Conservation (phyloP, 2,113 vertebrate species). For the Centropus unirufus region DNA sequence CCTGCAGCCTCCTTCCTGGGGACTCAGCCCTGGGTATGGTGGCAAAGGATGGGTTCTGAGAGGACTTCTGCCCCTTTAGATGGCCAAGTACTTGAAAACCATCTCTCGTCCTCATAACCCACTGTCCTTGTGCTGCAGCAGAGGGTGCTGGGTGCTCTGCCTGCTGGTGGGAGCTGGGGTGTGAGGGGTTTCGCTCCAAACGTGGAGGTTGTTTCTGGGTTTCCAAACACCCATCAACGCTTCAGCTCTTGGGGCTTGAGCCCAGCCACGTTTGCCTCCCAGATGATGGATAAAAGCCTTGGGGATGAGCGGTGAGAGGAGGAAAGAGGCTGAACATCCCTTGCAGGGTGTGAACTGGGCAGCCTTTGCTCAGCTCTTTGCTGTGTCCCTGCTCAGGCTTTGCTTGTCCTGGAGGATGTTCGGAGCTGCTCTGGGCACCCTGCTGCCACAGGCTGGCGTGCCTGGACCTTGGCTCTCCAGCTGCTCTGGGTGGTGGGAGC, state of each 20-base stretch:
- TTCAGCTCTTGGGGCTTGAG: neutral
- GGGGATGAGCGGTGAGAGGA: neutral
- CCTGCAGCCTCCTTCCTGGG: neutral
- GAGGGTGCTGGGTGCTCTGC: neutral
- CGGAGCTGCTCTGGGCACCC: neutral
- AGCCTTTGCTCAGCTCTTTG: neutral
- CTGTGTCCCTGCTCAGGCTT: neutral
- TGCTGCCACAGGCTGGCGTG: neutral
- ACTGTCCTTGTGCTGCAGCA: neutral
- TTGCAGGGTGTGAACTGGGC: fast-evolving
- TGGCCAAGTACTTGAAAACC: neutral
- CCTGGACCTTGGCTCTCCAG: neutral
- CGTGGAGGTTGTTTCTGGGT: neutral
- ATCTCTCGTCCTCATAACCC: neutral
- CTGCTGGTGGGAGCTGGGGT: neutral
- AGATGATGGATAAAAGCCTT: neutral
- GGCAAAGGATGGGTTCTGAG: neutral
- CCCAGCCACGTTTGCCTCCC: fast-evolving
- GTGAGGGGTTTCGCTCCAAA: neutral
- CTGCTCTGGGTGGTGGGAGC: neutral
- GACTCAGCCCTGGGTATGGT: neutral
- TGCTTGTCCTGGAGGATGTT: neutral
- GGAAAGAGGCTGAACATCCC: neutral
- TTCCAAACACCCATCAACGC: neutral
- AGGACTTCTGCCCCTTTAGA: neutral